Evolutionary conservation across 2,888 invertebrate genomes (phyloP).

Genomic region (Macrosoma leucophasiata): DNA sequence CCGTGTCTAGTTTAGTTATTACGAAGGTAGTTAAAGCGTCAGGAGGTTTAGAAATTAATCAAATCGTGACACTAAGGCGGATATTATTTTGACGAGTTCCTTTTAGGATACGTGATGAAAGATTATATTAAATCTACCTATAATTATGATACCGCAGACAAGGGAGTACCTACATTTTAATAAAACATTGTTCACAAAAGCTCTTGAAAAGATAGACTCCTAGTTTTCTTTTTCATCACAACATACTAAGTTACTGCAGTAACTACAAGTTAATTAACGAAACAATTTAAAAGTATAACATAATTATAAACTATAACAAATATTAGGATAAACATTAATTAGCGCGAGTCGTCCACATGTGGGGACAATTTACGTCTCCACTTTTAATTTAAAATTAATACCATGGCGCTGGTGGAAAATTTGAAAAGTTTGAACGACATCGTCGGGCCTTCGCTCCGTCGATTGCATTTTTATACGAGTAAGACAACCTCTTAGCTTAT

Average conservation of each 20-base stretch:
- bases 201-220: too few relatives aligned
- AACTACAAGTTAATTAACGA: too few relatives aligned
- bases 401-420: slow-evolving; percentile 60
- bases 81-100: slow-evolving; percentile 14
- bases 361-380: slow-evolving; percentile 54
- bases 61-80: slow-evolving; percentile 29
- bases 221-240: too few relatives aligned
- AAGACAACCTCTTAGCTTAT: slow-evolving; percentile 72
- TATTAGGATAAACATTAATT: slow-evolving; percentile 58
- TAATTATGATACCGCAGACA: too few relatives aligned
- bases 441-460: slow-evolving; percentile 52
- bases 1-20: slow-evolving; percentile 60
- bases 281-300: slow-evolving; percentile 25
- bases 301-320: slow-evolving; percentile 34
- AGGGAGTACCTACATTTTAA: too few relatives aligned
- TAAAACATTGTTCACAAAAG: too few relatives aligned
- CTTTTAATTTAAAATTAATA: slow-evolving; percentile 69
- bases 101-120: too few relatives aligned
- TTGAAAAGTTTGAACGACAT: slow-evolving; percentile 72
- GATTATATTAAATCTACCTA: too few relatives aligned
- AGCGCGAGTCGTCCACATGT: slow-evolving; percentile 51
- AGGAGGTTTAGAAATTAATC: slow-evolving; percentile 49
- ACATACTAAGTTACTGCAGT: too few relatives aligned
- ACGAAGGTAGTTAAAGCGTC: slow-evolving; percentile 45
- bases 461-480: slow-evolving; percentile 70